Evolutionary conservation across 1,140 invertebrate species (phyloP), one percentile per base, ranked within the genome.

Genomic region (Stenopsyche tienmushanensis): DNA sequence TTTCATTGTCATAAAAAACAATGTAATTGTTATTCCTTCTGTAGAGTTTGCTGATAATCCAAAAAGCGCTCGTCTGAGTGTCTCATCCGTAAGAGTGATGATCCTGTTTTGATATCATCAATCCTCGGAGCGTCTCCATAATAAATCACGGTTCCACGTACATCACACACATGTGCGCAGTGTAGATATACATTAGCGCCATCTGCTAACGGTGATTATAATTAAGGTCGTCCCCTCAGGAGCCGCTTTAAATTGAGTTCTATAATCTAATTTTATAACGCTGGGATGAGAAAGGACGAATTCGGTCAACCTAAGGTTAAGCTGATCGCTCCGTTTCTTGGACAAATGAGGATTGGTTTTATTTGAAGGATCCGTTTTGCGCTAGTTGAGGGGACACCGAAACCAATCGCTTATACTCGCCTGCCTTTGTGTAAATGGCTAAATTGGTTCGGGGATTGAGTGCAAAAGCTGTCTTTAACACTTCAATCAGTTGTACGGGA

Each of bases 21-120:
- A n/a, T n/a, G n/a, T n/a, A n/a, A n/a, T n/a, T n/a, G n/a, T n/a
- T n/a, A n/a, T n/a, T n/a, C n/a, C n/a, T n/a, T n/a, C n/a, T n/a
- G n/a, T n/a, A n/a, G n/a, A n/a, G n/a, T n/a, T 34, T 13, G 10
- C 10, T 18, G 44, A 47, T 47, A 15, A 47, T 13, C 44, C 10
- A 7, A 18, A 20, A 5, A 18, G 44, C 44, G 18, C 44, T 5
- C 3, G 44, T 7, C 8, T 7, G 10, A 20, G 10, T 47, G 8
- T 18, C 17, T 47, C 44, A 18, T 18, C 10, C 44, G 44, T 15
- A 47, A 47, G 44, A 47, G 44, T 47, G 44, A 47, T 47, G 44
- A 47, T 47, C 44, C 44, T 15, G 44, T 20, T 47, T 47, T 47
- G 10, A 9, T 47, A 15, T 20, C 44, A 47, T 47, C 44, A 47